Conservation (phyloP, 1,140 invertebrate genomes). For the Heterodera carotae region DNA sequence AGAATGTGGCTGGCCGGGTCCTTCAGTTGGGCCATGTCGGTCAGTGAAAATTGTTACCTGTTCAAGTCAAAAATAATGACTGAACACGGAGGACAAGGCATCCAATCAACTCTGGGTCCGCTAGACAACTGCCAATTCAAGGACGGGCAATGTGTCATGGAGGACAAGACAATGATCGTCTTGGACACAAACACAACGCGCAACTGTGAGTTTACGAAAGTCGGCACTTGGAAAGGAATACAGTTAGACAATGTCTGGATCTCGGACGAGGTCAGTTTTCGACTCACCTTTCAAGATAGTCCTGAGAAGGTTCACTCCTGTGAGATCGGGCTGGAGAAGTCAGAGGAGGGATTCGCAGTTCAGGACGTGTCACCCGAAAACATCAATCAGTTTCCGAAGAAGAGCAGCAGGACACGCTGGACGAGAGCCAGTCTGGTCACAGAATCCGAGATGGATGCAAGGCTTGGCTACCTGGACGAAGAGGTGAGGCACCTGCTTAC, state of each 20-base stretch:
- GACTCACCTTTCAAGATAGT: background rate
- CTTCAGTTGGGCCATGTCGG: background rate
- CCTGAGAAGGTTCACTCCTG: background rate
- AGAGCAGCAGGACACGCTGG: background rate
- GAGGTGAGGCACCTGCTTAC: background rate
- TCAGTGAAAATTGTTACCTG: slow-evolving; percentile 1
- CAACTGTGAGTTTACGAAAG: background rate
- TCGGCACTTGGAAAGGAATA: slow-evolving; percentile 12
- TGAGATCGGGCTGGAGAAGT: background rate
- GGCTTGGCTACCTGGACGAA: background rate
- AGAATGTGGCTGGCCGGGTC: slow-evolving; percentile 3
- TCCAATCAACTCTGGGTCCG: background rate
- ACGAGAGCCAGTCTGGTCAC: background rate
- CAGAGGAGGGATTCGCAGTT: slow-evolving; percentile 2
- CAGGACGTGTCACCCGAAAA: background rate
- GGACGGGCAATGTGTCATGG: background rate
- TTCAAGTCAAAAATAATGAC: background rate
- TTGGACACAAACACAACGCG: background rate
- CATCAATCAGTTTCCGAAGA: background rate
- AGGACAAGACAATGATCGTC: background rate
- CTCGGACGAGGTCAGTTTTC: slow-evolving; percentile 14
- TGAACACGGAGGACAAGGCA: background rate
- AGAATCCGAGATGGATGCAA: slow-evolving; percentile 1
- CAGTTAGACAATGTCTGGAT: slow-evolving; percentile 15
- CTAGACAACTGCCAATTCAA: background rate